Evolutionary conservation across 2,113 vertebrate species (phyloP).

Genomic region (Rhinopithecus roxellana): DNA sequence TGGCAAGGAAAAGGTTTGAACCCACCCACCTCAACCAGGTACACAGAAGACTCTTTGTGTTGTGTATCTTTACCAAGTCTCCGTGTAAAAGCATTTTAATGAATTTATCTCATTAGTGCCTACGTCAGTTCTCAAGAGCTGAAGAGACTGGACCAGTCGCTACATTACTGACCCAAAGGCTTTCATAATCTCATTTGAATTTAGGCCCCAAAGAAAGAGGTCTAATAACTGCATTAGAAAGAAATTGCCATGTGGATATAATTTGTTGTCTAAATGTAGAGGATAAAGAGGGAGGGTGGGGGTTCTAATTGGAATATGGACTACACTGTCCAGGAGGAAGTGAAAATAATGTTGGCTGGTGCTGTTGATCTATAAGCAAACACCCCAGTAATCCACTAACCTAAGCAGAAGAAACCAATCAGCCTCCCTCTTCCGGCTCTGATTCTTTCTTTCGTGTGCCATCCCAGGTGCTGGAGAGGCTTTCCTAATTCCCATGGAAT

Average conservation of each 20-base stretch:
- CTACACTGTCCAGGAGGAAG: neutral
- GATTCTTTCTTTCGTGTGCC: neutral
- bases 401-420: neutral
- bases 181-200: neutral
- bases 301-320: neutral
- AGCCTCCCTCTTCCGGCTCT: neutral
- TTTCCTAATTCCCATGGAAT: neutral
- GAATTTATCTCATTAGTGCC: neutral
- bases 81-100: conserved; percentile 2
- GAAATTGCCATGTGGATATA: neutral
- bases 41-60: neutral
- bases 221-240: neutral
- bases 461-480: neutral
- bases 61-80: neutral
- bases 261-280: neutral
- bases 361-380: neutral
- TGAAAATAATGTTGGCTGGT: neutral
- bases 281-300: neutral
- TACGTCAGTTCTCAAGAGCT: neutral
- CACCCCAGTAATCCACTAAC: neutral
- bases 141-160: neutral
- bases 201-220: neutral
- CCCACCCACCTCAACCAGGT: neutral
- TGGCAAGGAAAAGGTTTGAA: neutral
- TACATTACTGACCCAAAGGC: neutral